Conservation (phyloP, 2,888 invertebrate genomes). For the Tinea pellionella region DNA sequence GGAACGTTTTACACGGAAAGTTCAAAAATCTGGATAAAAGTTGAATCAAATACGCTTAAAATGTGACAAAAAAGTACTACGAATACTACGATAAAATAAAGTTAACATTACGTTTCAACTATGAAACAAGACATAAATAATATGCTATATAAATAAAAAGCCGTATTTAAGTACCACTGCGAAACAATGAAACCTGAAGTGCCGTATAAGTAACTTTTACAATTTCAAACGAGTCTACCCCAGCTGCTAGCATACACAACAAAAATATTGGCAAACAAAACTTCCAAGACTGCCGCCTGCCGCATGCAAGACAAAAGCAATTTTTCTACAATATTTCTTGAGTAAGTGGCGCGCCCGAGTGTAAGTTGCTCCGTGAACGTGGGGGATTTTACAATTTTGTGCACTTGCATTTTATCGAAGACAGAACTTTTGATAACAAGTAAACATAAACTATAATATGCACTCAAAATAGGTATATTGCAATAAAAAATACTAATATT, state of each 20-base stretch:
- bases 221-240: slow-evolving; percentile 8
- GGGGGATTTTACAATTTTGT: slow-evolving; percentile 21
- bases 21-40: background rate
- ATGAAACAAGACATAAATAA: background rate
- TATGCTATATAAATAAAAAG: background rate
- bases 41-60: too few species aligned
- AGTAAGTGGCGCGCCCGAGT: slow-evolving; percentile 21
- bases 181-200: slow-evolving; percentile 6
- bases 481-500: background rate
- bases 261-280: slow-evolving; percentile 22
- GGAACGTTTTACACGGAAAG: background rate
- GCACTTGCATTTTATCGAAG: slow-evolving; percentile 21
- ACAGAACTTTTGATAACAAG: background rate
- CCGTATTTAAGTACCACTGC: background rate
- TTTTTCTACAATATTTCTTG: slow-evolving; percentile 26
- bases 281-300: slow-evolving; percentile 21
- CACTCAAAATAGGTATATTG: background rate
- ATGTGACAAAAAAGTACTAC: too few species aligned
- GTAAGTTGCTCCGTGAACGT: slow-evolving; percentile 18
- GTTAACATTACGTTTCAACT: too few species aligned
- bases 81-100: too few species aligned
- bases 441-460: background rate
- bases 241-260: slow-evolving; percentile 11
- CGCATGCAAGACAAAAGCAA: slow-evolving; percentile 24
- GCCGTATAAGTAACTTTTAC: slow-evolving; percentile 11